phyloP scores from a whole-genome alignment of 1,140 invertebrate genomes.

The Leptinotarsa texana region DNA sequence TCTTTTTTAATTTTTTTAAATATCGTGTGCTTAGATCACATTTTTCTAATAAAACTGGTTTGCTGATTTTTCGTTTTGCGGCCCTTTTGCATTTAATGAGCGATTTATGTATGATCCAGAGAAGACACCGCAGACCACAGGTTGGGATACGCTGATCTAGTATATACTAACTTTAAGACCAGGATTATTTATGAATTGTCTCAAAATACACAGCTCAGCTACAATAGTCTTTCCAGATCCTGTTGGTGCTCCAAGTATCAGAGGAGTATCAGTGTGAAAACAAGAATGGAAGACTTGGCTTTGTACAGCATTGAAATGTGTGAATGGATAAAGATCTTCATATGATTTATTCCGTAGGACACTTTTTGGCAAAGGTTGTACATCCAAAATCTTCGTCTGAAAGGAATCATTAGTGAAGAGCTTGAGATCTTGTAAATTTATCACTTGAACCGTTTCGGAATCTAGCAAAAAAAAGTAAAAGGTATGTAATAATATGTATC shows the following conservation, averaged over 20 bases:
- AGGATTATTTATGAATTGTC: conserved; percentile 85
- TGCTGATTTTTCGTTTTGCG: too few species aligned
- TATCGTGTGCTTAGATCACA: too few species aligned
- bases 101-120: too few species aligned
- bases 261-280: conserved; percentile 94
- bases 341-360: conserved; percentile 73
- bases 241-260: conserved; percentile 95
- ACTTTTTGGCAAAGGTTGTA: conserved; percentile 87
- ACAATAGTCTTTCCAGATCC: conserved; percentile 99
- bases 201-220: conserved; percentile 96
- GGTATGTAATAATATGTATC: neutral
- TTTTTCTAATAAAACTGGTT: too few species aligned
- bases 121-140: too few species aligned
- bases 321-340: conserved; percentile 87
- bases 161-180: conserved; percentile 71
- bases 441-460: conserved; percentile 56
- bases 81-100: too few species aligned
- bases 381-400: conserved; percentile 89
- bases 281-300: conserved; percentile 97
- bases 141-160: too few species aligned
- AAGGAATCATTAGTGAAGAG: conserved; percentile 91
- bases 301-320: conserved; percentile 98
- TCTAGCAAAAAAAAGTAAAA: conserved; percentile 41
- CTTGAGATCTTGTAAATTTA: conserved; percentile 89
- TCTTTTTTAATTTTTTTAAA: too few species aligned